A percentile compares a stretch with the other conserved stretches of the same genome.
These are phyloP conservation scores for Burhinus bistriatus DNA, from an alignment of 2,113 vertebrate species.

Conservation along the genomic window DNA sequence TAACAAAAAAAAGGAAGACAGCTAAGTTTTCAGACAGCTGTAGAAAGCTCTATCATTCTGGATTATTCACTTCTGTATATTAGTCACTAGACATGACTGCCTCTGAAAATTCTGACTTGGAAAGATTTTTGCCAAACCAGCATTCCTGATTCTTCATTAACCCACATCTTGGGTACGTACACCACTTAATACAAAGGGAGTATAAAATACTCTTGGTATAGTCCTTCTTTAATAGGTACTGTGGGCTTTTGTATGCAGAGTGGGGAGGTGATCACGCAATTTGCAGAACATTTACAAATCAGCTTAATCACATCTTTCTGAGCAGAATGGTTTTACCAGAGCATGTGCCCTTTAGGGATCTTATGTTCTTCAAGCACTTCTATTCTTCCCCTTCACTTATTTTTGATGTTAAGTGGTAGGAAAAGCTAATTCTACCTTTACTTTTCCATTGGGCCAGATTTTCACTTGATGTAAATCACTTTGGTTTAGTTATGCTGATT, in stretches of 20 bases:
- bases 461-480: background rate
- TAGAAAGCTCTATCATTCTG: background rate
- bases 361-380: background rate
- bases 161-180: background rate
- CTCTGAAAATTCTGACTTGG: background rate
- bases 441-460: background rate
- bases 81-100: background rate
- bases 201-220: background rate
- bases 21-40: background rate
- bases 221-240: background rate
- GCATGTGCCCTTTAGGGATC: background rate
- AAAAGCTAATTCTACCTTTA: background rate
- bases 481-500: background rate
- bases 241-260: background rate
- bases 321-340: background rate
- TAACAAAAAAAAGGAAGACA: background rate
- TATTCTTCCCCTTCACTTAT: background rate
- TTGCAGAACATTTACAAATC: background rate
- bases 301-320: background rate
- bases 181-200: background rate
- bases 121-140: background rate
- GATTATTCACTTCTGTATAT: background rate
- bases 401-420: background rate
- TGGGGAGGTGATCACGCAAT: background rate
- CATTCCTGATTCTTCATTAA: background rate